Percentiles rank a stretch among this genome's conserved stretches.
phyloP scores from a whole-genome alignment of 2,888 invertebrate genomes.

The Nomada ruficornis region DNA sequence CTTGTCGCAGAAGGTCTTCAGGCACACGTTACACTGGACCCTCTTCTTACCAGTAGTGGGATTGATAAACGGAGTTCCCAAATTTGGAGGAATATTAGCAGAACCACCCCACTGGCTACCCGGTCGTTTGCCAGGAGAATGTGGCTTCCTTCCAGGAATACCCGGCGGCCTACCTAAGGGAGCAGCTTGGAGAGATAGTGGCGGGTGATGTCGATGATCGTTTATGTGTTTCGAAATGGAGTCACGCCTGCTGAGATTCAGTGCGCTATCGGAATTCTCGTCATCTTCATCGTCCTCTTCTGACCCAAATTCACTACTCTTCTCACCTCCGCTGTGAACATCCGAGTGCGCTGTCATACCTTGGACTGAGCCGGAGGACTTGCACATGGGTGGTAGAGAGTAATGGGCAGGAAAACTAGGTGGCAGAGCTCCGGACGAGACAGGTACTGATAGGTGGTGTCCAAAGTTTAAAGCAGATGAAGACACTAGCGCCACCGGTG shows the following conservation, averaged over 20 bases:
- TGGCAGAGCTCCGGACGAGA: slow-evolving; percentile 80
- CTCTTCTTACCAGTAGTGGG: slow-evolving; percentile 97
- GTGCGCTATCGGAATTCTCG: slow-evolving; percentile 87
- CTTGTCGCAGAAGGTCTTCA: slow-evolving; percentile 99
- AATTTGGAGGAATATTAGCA: slow-evolving; percentile 90
- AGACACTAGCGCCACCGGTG: slow-evolving; percentile 80
- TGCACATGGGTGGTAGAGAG: slow-evolving; percentile 79
- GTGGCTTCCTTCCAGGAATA: slow-evolving; percentile 87
- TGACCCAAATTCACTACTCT: slow-evolving; percentile 85
- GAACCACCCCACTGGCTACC: slow-evolving; percentile 87
- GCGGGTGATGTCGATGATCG: slow-evolving; percentile 69
- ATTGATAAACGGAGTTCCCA: slow-evolving; percentile 96
- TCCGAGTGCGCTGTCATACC: slow-evolving; percentile 73
- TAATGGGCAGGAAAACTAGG: slow-evolving; percentile 81
- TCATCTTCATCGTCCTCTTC: slow-evolving; percentile 87
- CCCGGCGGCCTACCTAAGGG: slow-evolving; percentile 84
- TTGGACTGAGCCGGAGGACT: slow-evolving; percentile 70
- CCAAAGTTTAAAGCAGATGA: slow-evolving; percentile 79
- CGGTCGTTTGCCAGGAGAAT: slow-evolving; percentile 91
- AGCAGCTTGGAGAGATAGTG: slow-evolving; percentile 78
- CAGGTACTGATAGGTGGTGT: slow-evolving; percentile 80
- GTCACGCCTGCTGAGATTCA: slow-evolving; percentile 87
- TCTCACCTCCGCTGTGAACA: slow-evolving; percentile 81
- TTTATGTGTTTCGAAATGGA: slow-evolving; percentile 69
- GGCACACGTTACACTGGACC: slow-evolving; percentile 98